A percentile compares a stretch with the other conserved stretches of the same genome.
Conservation (phyloP, 2,888 invertebrate species). For the Pomacea canaliculata region DNA sequence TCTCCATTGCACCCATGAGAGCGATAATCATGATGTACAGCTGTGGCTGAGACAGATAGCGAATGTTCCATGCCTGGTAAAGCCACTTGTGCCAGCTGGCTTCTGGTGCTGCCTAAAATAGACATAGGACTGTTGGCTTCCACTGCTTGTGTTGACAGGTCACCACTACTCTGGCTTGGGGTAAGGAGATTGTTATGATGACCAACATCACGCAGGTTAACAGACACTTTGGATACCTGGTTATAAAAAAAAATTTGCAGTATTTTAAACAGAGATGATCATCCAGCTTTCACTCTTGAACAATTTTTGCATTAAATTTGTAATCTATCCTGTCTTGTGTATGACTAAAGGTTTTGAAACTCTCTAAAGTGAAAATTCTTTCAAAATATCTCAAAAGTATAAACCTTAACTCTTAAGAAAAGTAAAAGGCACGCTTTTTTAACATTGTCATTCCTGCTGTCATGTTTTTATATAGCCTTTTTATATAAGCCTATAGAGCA, state of each 20-base stretch:
- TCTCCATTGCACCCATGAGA: background rate
- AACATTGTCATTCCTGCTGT: too few species aligned
- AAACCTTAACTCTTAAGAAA: too few species aligned
- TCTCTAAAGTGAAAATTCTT: too few species aligned
- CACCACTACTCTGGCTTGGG: constrained; percentile 14
- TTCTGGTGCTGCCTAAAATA: background rate
- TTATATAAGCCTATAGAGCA: too few species aligned
- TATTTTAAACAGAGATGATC: background rate
- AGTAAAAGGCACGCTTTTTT: too few species aligned
- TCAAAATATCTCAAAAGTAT: too few species aligned
- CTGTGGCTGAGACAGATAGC: background rate
- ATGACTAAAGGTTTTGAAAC: too few species aligned
- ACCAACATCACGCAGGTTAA: constrained; percentile 29
- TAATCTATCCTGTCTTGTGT: too few species aligned
- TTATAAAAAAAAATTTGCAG: background rate
- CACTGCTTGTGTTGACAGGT: constrained; percentile 18
- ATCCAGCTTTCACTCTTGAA: background rate
- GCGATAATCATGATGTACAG: background rate
- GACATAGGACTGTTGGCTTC: constrained; percentile 14
- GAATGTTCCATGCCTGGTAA: background rate
- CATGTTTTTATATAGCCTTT: too few species aligned
- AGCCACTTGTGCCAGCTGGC: background rate
- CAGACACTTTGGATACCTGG: constrained; percentile 31
- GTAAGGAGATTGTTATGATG: constrained; percentile 8
- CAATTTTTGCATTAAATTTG: too few species aligned